These are phyloP conservation scores for Oscheius sp. DNA, from an alignment of 1,140 invertebrate genomes.

Conservation along the genomic window DNA sequence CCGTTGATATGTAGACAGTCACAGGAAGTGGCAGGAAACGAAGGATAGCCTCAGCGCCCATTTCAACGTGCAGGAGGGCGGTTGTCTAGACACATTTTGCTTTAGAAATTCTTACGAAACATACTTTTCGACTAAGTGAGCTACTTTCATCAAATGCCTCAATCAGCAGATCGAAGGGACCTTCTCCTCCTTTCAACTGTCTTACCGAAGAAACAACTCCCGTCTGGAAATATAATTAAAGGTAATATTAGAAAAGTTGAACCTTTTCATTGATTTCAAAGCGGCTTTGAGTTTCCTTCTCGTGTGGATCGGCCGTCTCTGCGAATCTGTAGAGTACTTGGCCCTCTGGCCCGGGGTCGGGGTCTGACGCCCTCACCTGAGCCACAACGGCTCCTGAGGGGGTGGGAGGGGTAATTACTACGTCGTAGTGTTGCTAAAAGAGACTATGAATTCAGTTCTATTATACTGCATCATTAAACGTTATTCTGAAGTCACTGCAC, in stretches of 20 bases:
- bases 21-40: slow-evolving; percentile 55
- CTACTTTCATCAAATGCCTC: slow-evolving; percentile 4
- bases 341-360: slow-evolving; percentile 47
- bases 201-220: neutral
- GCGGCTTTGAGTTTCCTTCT: slow-evolving; percentile 16
- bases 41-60: slow-evolving; percentile 33
- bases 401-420: slow-evolving; percentile 35
- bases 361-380: slow-evolving; percentile 45
- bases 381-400: slow-evolving; percentile 34
- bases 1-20: slow-evolving; percentile 52
- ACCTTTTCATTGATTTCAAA: slow-evolving; percentile 19
- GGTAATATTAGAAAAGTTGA: neutral
- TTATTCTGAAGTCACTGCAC: no score
- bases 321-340: slow-evolving; percentile 42
- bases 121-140: neutral
- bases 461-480: no score
- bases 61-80: slow-evolving; percentile 37
- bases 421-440: slow-evolving; percentile 43
- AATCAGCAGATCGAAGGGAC: neutral
- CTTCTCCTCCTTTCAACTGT: neutral
- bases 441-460: no score
- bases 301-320: neutral
- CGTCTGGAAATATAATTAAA: neutral
- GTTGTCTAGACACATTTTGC: slow-evolving; percentile 17
- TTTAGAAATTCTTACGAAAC: neutral